Conservation (phyloP, 2,888 invertebrate species). For the Ormyrus thymus region DNA sequence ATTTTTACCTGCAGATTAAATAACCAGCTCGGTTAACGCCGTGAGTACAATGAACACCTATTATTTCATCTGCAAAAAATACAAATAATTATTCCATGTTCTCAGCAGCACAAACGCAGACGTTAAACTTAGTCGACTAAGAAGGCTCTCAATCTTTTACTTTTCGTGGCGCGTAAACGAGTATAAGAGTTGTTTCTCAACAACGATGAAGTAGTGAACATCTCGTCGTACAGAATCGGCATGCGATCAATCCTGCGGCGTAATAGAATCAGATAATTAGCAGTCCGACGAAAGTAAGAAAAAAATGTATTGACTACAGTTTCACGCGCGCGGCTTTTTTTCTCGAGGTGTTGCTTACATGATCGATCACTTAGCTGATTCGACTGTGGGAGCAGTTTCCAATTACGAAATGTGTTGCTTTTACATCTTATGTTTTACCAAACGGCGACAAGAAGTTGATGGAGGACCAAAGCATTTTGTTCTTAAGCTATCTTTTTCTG, state of each 20-base stretch:
- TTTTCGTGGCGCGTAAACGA: background rate
- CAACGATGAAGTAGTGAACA: conserved; percentile 15
- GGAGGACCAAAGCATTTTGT: no score
- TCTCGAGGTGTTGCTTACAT: background rate
- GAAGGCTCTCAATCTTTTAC: conserved; percentile 19
- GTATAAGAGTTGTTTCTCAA: background rate
- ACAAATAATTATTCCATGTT: conserved; percentile 3
- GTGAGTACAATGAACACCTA: conserved; percentile 90
- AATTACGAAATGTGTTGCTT: conserved; percentile 23
- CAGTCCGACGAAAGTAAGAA: background rate
- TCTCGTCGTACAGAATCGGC: conserved; percentile 21
- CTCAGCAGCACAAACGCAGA: conserved; percentile 34
- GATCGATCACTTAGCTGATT: conserved; percentile 35
- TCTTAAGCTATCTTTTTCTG: no score
- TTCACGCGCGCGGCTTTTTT: background rate
- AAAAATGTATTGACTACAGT: no score
- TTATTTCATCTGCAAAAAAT: conserved; percentile 79
- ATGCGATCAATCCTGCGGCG: conserved; percentile 25
- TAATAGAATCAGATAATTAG: conserved; percentile 18
- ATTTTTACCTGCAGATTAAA: conserved; percentile 82
- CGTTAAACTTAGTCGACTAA: conserved; percentile 14
- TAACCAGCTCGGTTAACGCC: conserved; percentile 88
- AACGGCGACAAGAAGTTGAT: background rate
- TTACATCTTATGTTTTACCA: conserved; percentile 30
- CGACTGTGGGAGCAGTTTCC: conserved; percentile 24